Conservation (phyloP, 2,113 vertebrate species). For the Scopus umbretta region DNA sequence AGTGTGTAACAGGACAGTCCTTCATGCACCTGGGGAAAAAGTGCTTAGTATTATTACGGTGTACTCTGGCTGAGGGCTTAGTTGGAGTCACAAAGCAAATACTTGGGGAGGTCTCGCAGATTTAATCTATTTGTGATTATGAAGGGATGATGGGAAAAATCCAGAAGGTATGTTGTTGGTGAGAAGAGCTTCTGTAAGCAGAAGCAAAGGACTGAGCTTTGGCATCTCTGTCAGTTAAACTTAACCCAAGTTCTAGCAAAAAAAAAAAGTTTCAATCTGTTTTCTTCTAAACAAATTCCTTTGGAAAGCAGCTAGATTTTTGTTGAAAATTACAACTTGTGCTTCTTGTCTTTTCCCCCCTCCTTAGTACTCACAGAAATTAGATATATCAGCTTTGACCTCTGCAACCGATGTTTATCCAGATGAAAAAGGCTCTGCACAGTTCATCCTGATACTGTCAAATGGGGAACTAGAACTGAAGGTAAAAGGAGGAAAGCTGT, state of each 20-base stretch:
- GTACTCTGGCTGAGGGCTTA: not conserved
- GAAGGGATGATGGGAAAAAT: not conserved
- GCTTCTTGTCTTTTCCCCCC: not conserved
- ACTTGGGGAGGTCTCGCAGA: not conserved
- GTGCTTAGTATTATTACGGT: not conserved
- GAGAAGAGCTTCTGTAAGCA: not conserved
- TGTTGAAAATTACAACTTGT: not conserved
- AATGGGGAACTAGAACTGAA: slow-evolving; percentile 66
- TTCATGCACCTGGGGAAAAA: not conserved
- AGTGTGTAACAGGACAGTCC: not conserved
- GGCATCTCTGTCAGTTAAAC: not conserved
- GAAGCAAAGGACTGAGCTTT: not conserved
- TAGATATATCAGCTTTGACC: slow-evolving; percentile 48
- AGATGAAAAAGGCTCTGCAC: slow-evolving; percentile 25
- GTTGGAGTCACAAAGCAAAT: not conserved
- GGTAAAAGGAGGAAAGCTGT: slow-evolving; percentile 17
- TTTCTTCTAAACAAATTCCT: not conserved
- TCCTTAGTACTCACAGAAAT: slow-evolving; percentile 58
- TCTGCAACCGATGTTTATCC: slow-evolving; percentile 8
- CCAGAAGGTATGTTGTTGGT: not conserved
- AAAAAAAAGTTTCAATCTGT: not conserved
- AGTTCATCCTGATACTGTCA: slow-evolving; percentile 60
- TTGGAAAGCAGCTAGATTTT: not conserved
- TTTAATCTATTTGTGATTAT: not conserved
- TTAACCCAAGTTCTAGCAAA: not conserved